These are phyloP conservation scores for Drosophila paramelanica DNA, from an alignment of 2,888 invertebrate genomes.

Conservation along the genomic window DNA sequence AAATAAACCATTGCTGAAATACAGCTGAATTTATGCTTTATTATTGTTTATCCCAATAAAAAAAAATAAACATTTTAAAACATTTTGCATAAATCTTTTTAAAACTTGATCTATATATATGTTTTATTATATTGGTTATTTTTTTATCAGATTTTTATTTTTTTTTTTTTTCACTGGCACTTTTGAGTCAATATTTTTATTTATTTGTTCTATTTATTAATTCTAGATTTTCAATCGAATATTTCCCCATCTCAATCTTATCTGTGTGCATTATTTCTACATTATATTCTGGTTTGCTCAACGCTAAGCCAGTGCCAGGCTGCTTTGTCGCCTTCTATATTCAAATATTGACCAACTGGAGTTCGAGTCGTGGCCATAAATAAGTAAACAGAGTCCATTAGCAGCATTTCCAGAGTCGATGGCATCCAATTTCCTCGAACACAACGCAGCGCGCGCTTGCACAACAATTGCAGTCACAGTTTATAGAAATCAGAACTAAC, in stretches of 20 bases:
- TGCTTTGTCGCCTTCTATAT: slow-evolving; percentile 10
- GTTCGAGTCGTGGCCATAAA: slow-evolving; percentile 33
- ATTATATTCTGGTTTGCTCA: slow-evolving; percentile 54
- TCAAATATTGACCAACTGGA: slow-evolving; percentile 47
- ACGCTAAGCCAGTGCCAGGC: slow-evolving; percentile 25
- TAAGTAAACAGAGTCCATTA: slow-evolving; percentile 36
- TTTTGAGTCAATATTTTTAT: too few relatives aligned
- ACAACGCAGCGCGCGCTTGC: slow-evolving; percentile 40
- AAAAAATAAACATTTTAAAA: too few relatives aligned
- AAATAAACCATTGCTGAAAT: slow-evolving; percentile 7
- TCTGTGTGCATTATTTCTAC: slow-evolving; percentile 55
- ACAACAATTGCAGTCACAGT: slow-evolving; percentile 51
- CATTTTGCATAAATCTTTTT: neutral
- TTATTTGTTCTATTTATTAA: neutral
- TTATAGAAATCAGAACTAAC: slow-evolving; percentile 42
- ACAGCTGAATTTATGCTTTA: neutral
- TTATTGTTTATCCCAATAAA: too few relatives aligned
- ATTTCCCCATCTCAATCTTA: slow-evolving; percentile 18
- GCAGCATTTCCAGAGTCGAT: slow-evolving; percentile 23
- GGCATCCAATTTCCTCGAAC: slow-evolving; percentile 21
- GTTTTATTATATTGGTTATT: neutral
- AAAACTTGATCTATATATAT: neutral
- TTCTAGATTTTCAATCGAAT: slow-evolving; percentile 12
- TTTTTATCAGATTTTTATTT: neutral
- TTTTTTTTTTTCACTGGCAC: neutral